These are phyloP conservation scores for Dicrostonyx torquatus DNA, from an alignment of 2,797 vertebrate genomes.

Conservation along the genomic window DNA sequence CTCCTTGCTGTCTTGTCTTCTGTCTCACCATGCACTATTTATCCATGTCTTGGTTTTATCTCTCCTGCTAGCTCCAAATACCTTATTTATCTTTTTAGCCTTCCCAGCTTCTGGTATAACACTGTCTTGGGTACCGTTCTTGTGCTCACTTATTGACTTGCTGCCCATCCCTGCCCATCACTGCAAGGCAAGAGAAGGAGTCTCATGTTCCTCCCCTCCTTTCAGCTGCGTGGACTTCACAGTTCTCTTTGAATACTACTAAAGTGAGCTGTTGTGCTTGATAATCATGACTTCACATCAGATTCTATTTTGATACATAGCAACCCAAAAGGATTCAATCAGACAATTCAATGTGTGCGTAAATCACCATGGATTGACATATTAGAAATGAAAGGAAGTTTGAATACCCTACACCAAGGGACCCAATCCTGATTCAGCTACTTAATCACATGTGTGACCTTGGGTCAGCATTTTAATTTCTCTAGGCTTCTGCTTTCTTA, in stretches of 20 bases:
- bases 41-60: neutral
- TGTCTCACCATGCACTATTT: neutral
- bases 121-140: neutral
- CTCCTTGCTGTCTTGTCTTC: neutral
- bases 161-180: neutral
- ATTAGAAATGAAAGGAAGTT: slow-evolving; percentile 23
- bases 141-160: neutral
- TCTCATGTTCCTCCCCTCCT: neutral
- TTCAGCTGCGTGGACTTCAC: neutral
- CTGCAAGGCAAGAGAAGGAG: neutral
- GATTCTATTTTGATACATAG: neutral
- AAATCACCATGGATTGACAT: neutral
- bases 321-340: neutral
- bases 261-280: neutral
- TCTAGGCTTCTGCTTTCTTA: slow-evolving; percentile 18
- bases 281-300: slow-evolving; percentile 18
- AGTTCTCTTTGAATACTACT: neutral
- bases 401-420: neutral
- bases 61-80: neutral
- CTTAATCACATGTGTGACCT: neutral
- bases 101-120: neutral
- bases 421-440: neutral
- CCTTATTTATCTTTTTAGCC: neutral
- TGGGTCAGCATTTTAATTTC: slow-evolving; percentile 23
- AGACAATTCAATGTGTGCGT: neutral